Base-by-base conservation (phyloP, 2,888 invertebrate genomes). In the Eulithis prunata region DNA sequence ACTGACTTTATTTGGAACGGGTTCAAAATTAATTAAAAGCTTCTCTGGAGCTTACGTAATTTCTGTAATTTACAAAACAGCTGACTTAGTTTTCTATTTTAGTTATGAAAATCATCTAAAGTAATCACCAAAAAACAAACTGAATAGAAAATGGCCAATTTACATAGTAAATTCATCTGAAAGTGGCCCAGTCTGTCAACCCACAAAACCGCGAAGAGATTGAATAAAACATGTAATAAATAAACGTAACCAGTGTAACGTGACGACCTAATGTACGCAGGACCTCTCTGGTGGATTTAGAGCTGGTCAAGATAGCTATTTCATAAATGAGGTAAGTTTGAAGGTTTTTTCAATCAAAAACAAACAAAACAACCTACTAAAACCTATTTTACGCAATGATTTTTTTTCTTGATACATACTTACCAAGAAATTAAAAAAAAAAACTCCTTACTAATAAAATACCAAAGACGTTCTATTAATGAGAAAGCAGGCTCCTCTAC, bases 211-310 rank as follows among this genome's bases (percentile, higher is more conserved):
- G 69, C 75, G 71, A 64, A 76, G 70, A 75, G 72, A 65, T 80
- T 91, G 90, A 91, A 90, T 91, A 91, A 91, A 91, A 91, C 90
- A 91, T 91, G 91, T 85, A 90, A 90, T 90, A 86, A 81, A 86
- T 86, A 85, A 85, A 88, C 82, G 83, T 80, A 81, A 78, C 78
- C 75, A 71, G 76, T 75, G 78, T 81, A 80, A 83, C 81, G 84
- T 83, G 83, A 84, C 83, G 80, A 81, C 79, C 82, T 80, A 86
- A 85, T 69, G 69, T 66, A 64, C 62, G 58, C 51, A 46, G 60
- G 53, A 52, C 52, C 52, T 57, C 28, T 49, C 45, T 45, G 21
- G 32, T 13, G 10, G 41, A 61, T 28, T n/a, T 43, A 46, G 36
- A 43, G 49, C 45, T 45, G 36, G 21, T 46, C 46, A 47, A 47